These are phyloP conservation scores for Diprion similis DNA, from an alignment of 1,140 invertebrate genomes.

Conservation along the genomic window DNA sequence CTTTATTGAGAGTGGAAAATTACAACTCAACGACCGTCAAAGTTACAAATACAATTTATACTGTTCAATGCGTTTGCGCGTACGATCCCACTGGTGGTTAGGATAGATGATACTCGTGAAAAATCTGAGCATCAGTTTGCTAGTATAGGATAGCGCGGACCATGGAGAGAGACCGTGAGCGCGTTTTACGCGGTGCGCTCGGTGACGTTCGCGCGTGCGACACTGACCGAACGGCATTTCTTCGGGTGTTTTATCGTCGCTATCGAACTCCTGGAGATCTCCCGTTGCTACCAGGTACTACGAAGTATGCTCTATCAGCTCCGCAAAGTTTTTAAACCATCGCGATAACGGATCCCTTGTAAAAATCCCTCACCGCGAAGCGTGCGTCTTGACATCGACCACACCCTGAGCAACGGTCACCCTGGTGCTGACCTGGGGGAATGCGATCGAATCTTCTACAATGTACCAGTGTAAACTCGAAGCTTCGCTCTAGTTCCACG, in stretches of 20 bases:
- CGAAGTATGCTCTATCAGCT: not conserved
- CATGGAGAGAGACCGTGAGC: constrained; percentile 34
- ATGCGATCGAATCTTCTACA: not conserved
- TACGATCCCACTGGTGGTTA: not conserved
- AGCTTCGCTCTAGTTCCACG: not conserved
- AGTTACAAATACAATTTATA: not conserved
- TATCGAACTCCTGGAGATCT: not conserved
- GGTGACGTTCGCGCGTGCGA: not conserved
- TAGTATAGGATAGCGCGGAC: constrained; percentile 33
- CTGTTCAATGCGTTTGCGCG: not conserved
- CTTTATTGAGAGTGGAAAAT: not conserved
- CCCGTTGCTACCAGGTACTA: not conserved
- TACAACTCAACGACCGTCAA: not conserved
- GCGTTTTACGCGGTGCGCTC: not conserved
- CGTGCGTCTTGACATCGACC: not conserved
- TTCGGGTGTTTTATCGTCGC: not conserved
- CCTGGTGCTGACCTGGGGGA: not conserved
- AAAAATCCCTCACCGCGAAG: not conserved
- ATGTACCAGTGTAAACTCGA: not conserved
- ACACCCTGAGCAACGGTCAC: not conserved
- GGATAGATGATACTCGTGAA: not conserved
- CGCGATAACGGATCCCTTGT: not conserved
- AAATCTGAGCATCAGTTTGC: not conserved
- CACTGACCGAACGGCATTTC: not conserved
- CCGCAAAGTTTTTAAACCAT: not conserved